Evolutionary conservation across 1,140 invertebrate species (phyloP), one percentile per base, ranked within the genome.

Genomic region (Drosophila kepulauana): DNA sequence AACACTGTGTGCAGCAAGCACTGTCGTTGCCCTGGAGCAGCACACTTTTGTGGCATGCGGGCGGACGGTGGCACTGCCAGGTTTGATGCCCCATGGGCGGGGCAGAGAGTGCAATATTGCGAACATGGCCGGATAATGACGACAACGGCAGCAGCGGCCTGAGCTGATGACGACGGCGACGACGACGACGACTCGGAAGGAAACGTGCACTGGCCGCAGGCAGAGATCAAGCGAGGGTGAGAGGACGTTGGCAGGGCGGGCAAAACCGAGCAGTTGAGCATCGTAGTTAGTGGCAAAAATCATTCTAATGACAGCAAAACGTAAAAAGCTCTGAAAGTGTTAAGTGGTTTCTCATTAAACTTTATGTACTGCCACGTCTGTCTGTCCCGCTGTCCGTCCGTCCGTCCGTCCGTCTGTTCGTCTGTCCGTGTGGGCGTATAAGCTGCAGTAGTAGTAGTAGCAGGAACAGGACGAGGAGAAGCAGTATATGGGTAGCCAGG

Each of bases 321-420:
- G 73, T 82, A 90, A 90, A 87, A 87, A 91, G 82, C 91, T 87
- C 79, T 62, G 69, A 91, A 88, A 91, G 84, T 92, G 91, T 89
- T 92, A 92, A 92, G 91, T 91, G 91, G 81, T 82, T 91, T 78
- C 90, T 91, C 90, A 91, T 90, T 91, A 91, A 91, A 91, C 79
- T 91, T 91, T 91, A 91, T 91, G 86, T 87, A 90, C 90, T 91
- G 69, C 69, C 49, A n/a, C 45, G 68, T 66, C 68, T 41, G 49
- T 20, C 73, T 48, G 43, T 59, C 6, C 6, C 46, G 59, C 59
- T 38, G 35, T 38, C 35, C 10, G 7, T 43, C 45, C 48, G 69
- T 64, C n/a, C 15, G 43, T 62, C 59, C 16, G 52, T 51, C 52
- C 8, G 49, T 64, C 28, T 46, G 33, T 30, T 25, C 7, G 43